Conservation (phyloP, 2,888 invertebrate genomes). For the Epinotia nisella region DNA sequence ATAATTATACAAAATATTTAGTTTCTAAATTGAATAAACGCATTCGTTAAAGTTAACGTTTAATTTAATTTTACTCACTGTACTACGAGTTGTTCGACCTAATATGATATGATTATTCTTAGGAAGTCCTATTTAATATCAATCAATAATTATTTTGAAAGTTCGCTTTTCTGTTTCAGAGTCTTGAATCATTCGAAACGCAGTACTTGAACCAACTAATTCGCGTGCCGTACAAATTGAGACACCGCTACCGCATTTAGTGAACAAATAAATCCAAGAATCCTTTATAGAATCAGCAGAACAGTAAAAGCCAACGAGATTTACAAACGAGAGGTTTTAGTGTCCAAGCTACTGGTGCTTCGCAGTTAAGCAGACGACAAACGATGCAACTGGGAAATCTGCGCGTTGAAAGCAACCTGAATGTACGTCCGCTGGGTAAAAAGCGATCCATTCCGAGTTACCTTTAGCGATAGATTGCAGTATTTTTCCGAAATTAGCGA, state of each 20-base stretch:
- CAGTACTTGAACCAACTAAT: not conserved
- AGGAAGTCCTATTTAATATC: not conserved
- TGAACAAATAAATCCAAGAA: constrained; percentile 8
- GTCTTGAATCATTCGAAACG: no score
- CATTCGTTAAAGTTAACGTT: no score
- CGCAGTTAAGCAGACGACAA: constrained; percentile 63
- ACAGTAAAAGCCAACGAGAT: constrained; percentile 47
- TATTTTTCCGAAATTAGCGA: constrained; percentile 13
- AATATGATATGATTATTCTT: no score
- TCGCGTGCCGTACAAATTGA: not conserved
- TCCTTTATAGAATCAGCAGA: constrained; percentile 15
- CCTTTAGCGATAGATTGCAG: constrained; percentile 36
- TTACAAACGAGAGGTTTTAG: constrained; percentile 59
- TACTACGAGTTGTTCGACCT: no score
- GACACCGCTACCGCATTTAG: not conserved
- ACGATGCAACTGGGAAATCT: constrained; percentile 73
- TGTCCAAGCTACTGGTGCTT: constrained; percentile 59
- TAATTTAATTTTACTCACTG: no score
- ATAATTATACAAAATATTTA: not conserved
- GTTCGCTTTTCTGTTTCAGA: no score
- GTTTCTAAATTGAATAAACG: not conserved
- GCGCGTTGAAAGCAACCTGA: constrained; percentile 51
- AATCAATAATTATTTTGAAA: not conserved
- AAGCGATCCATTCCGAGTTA: constrained; percentile 38
- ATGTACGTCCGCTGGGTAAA: constrained; percentile 39